Evolutionary conservation across 2,888 invertebrate genomes (phyloP), one percentile per base, ranked within the genome.

Genomic region (Polyommatus iphigenia): DNA sequence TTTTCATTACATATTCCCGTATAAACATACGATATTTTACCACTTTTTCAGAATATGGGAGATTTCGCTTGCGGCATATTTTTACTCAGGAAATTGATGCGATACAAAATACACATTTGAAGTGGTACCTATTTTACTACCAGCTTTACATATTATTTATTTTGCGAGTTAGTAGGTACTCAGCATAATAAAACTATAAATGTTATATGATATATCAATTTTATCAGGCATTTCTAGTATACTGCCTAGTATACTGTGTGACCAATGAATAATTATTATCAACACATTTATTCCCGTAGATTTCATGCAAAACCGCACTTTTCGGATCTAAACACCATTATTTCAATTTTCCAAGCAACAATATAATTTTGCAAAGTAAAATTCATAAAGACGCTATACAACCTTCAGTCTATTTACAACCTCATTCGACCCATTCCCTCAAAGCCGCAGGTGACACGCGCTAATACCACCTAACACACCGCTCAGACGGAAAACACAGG

Each of bases 361-460:
- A 54, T 54, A 54, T 54, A 13, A 54, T 29, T 67, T 29, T 67
- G 67, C 18, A 18, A 32, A 67, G 6, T 32, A 67, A 67, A 67
- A 67, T 67, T 29, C 13, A 67, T 67, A 67, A 67, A 29, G 67
- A 67, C 67, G 67, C 29, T 67, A 67, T 67, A 67, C 67, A 67
- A 32, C 29, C 67, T 67, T 67, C 67, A 18, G 67, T 29, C 67
- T 67, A 67, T 67, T 67, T 67, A 67, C 67, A 67, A 67, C 67
- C 29, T 15, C 29, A 67, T 67, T 67, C 29, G 29, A 8, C 67
- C 67, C 67, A 46, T 46, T 46, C 46, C 10, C 46, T 32, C 46
- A 67, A 67, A 29, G 67, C 67, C 67, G 67, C 29, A 29, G 29
- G 67, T 67, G 67, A 67, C 67, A 67, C 67, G 67, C 67, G 67